phyloP scores from a whole-genome alignment of 2,888 invertebrate species.

The Ophioninae sp. region DNA sequence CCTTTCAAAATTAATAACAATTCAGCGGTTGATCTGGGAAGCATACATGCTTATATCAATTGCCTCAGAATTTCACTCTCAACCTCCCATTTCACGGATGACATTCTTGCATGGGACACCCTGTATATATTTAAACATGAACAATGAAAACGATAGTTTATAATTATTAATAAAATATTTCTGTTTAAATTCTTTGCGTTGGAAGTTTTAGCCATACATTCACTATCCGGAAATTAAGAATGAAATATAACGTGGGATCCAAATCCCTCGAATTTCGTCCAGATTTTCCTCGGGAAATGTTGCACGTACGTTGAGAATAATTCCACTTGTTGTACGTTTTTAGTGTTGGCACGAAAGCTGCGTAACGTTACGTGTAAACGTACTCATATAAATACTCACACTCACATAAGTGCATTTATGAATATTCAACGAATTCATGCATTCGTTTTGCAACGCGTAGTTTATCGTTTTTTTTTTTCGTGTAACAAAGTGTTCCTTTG shows the following conservation, averaged over 20 bases:
- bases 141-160: not conserved
- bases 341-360: not conserved
- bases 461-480: too few species aligned
- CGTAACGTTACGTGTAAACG: not conserved
- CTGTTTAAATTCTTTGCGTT: not conserved
- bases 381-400: not conserved
- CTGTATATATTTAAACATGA: too few species aligned
- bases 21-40: too few species aligned
- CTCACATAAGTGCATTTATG: too few species aligned
- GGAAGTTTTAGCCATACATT: not conserved
- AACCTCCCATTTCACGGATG: too few species aligned
- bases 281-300: conserved; percentile 4
- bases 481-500: too few species aligned
- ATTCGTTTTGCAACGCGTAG: too few species aligned
- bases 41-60: too few species aligned
- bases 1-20: too few species aligned
- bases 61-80: too few species aligned
- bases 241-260: not conserved
- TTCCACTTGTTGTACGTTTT: not conserved
- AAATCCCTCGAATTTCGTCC: conserved; percentile 7
- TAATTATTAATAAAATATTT: not conserved
- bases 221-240: not conserved
- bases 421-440: too few species aligned
- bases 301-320: not conserved
- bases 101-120: too few species aligned